Base-by-base conservation (phyloP, 2,797 vertebrate genomes). In the Sebastes taczanowskii region DNA sequence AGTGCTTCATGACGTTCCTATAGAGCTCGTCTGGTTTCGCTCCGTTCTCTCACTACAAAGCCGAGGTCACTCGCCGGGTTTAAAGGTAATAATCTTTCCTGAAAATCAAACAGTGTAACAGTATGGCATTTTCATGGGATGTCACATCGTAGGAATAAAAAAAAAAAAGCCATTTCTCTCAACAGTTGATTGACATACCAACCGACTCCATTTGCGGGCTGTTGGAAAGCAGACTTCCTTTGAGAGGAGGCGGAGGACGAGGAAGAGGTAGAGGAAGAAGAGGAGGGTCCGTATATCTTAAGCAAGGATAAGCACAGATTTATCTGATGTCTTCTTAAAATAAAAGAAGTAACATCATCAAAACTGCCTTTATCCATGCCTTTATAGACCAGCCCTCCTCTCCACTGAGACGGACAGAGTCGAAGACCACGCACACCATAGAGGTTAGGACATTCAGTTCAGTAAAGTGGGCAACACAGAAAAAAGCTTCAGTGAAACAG, bases 341-440 rank as follows among this genome's bases (percentile, higher is more conserved):
- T 95, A 96, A 94, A 96, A 96, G 95, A 96, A 96, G 96, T 96
- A 95, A 96, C 96, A 96, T 96, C 96, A 96, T 96, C 95, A 96
- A 96, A 96, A 95, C 96, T 96, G 96, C 95, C 95, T 95, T 96
- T 96, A 96, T 96, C 96, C 96, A 77, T 94, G 91, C 95, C 95
- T 92, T 93, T 83, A 93, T 91, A 94, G 91, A 92, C 87, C 92
- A 91, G 89, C 89, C 94, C 94, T 94, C 92, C 92, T 93, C 89
- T 89, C 88, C 91, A 87, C 73, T 84, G 91, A 90, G 89, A 84
- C 74, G 92, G 77, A 93, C 85, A 90, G 60, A 90, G 85, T 92
- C 88, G 91, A 88, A 87, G 91, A 91, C 82, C 83, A 91, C 84
- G 74, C 75, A 91, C 88, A 82, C 84, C 87, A 85, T 34, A 90